Evolutionary conservation across 2,113 vertebrate species (phyloP).

Genomic region (Opisthocomus hoazin): DNA sequence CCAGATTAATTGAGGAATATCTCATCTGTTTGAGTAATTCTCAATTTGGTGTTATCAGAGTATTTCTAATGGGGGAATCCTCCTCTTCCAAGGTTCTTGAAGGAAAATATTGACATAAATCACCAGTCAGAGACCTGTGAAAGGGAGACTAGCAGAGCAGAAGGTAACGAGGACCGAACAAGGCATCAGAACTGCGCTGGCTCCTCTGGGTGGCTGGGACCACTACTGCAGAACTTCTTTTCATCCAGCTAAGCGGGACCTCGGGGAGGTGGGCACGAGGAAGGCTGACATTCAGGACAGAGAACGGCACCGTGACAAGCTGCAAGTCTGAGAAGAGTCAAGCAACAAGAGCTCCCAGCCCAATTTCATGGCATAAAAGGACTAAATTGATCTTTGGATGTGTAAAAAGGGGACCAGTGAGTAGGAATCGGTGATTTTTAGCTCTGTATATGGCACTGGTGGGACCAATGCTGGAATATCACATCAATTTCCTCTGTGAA

Average conservation of each 20-base stretch:
- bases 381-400: neutral
- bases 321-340: neutral
- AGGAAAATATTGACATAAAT: neutral
- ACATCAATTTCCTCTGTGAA: neutral
- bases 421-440: neutral
- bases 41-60: neutral
- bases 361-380: neutral
- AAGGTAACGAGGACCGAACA: neutral
- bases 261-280: neutral
- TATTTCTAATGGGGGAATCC: neutral
- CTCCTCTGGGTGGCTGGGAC: neutral
- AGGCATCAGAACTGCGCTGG: accelerated
- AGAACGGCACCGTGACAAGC: neutral
- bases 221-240: neutral
- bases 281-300: neutral
- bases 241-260: neutral
- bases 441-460: neutral
- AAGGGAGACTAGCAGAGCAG: neutral
- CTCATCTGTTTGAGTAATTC: neutral
- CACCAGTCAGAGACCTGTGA: neutral
- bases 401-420: neutral
- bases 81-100: neutral
- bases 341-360: neutral
- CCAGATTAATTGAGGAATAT: slow-evolving; percentile 1
- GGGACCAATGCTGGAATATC: neutral